Percentiles rank a stretch among this genome's conserved stretches.
phyloP scores from a whole-genome alignment of 2,797 vertebrate species.

The Mergus octosetaceus region DNA sequence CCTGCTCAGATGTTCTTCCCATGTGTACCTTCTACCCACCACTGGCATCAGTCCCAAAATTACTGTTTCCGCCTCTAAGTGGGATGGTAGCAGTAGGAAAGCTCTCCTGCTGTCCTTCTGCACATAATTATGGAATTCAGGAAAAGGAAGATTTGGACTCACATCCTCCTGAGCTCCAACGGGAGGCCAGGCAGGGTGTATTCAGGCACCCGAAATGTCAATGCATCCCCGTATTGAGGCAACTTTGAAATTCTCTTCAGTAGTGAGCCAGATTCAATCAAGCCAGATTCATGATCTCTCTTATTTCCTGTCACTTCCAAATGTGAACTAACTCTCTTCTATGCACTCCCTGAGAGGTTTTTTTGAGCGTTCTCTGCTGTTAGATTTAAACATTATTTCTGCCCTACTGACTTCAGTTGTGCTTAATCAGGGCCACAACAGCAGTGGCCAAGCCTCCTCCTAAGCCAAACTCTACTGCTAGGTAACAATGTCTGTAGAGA shows the following conservation, averaged over 20 bases:
- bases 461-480: neutral
- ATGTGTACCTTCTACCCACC: neutral
- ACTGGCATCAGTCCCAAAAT: neutral
- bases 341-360: neutral
- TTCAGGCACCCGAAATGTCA: neutral
- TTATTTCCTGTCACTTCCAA: neutral
- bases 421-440: neutral
- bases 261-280: neutral
- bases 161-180: rapidly evolving
- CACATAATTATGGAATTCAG: rapidly evolving
- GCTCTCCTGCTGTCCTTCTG: neutral
- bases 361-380: neutral
- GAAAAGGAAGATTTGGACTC: neutral
- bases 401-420: neutral
- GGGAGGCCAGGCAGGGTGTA: neutral
- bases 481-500: constrained; percentile 57
- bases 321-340: neutral
- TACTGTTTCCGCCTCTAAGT: neutral
- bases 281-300: neutral
- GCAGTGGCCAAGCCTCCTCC: neutral
- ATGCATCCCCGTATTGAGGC: neutral
- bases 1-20: neutral
- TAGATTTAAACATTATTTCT: neutral
- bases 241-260: neutral
- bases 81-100: neutral